Percentiles rank a stretch among this genome's conserved stretches.
These are phyloP conservation scores for Saturnia japonica DNA, from an alignment of 2,888 invertebrate genomes.

Conservation along the genomic window DNA sequence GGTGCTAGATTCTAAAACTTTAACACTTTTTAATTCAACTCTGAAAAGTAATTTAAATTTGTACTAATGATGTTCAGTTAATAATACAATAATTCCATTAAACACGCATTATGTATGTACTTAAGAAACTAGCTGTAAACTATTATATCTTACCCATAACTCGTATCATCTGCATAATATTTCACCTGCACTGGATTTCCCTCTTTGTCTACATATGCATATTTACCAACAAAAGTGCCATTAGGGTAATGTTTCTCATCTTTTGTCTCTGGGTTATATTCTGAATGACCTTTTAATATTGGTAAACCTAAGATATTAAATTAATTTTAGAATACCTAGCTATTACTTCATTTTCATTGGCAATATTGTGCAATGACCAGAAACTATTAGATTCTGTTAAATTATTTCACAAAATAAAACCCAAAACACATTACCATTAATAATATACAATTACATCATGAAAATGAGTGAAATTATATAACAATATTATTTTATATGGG, in stretches of 20 bases:
- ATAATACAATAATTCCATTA: too few relatives aligned
- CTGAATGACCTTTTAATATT: slow-evolving; percentile 16
- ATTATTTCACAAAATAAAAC: too few relatives aligned
- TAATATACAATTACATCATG: too few relatives aligned
- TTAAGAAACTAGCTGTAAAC: neutral
- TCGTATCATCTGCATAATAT: slow-evolving; percentile 84
- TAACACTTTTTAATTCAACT: slow-evolving; percentile 66
- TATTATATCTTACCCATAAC: slow-evolving; percentile 82
- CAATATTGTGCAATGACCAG: neutral
- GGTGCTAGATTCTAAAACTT: slow-evolving; percentile 39
- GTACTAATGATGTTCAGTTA: neutral
- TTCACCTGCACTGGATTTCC: slow-evolving; percentile 84
- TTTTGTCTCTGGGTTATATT: slow-evolving; percentile 47
- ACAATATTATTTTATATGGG: too few relatives aligned
- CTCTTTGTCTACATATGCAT: slow-evolving; percentile 84
- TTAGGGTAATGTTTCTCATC: slow-evolving; percentile 85
- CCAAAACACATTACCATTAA: too few relatives aligned
- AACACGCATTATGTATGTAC: neutral
- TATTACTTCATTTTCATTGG: neutral
- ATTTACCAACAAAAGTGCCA: slow-evolving; percentile 87
- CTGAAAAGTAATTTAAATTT: slow-evolving; percentile 44
- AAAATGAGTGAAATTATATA: too few relatives aligned
- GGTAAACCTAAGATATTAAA: slow-evolving; percentile 3
- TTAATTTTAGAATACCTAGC: neutral
- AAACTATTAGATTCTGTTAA: too few relatives aligned